A percentile compares a stretch with the other conserved stretches of the same genome.
These are phyloP conservation scores for Pterocles orientalis DNA, from an alignment of 2,113 vertebrate species.

Conservation along the genomic window DNA sequence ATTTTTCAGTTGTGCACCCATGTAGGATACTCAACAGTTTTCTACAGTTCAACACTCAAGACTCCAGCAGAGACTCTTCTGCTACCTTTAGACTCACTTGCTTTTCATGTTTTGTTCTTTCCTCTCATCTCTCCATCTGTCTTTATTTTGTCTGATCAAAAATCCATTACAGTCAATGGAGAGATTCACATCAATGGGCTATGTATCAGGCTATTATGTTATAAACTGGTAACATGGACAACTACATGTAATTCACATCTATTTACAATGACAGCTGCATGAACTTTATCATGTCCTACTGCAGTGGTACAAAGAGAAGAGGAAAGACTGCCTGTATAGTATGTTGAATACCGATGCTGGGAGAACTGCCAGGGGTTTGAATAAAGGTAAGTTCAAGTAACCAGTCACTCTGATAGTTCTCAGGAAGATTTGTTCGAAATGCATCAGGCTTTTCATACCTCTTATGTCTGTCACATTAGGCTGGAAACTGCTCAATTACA, in stretches of 20 bases:
- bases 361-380: not conserved
- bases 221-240: not conserved
- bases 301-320: not conserved
- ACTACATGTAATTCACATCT: not conserved
- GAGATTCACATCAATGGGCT: not conserved
- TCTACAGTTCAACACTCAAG: not conserved
- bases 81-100: not conserved
- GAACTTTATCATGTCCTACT: not conserved
- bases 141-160: not conserved
- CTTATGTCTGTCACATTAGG: not conserved
- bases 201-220: not conserved
- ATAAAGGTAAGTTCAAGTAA: not conserved
- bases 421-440: not conserved
- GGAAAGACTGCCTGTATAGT: not conserved
- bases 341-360: not conserved
- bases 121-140: not conserved
- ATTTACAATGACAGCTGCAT: not conserved
- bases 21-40: not conserved
- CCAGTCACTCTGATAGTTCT: not conserved
- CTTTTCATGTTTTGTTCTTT: not conserved
- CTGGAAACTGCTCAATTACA: not conserved
- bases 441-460: not conserved
- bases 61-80: not conserved
- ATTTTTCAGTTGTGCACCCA: conserved; percentile 58
- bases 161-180: not conserved